Conservation (phyloP, 2,797 vertebrate genomes). For the Enteromius paludinosus region DNA sequence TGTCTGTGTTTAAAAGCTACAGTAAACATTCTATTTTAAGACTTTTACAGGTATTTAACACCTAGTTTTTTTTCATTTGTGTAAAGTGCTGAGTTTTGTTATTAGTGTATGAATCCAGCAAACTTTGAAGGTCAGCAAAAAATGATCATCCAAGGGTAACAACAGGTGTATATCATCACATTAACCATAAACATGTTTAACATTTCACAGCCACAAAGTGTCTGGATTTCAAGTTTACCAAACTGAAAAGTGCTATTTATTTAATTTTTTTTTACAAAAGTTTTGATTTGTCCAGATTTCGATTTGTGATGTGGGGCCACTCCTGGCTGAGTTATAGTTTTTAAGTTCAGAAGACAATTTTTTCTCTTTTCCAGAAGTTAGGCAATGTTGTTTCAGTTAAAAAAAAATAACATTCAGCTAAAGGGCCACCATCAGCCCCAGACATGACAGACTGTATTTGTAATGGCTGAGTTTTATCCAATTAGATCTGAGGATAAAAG, state of each 20-base stretch:
- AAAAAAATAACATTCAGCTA: neutral
- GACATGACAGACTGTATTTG: neutral
- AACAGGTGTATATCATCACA: neutral
- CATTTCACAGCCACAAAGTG: neutral
- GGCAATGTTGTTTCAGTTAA: neutral
- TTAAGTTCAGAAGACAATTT: neutral
- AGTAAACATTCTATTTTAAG: slow-evolving; percentile 4
- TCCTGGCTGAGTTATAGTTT: neutral
- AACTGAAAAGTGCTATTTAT: neutral
- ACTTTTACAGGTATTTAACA: slow-evolving; percentile 6
- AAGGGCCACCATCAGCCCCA: neutral
- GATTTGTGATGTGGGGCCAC: neutral
- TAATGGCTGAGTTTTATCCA: neutral
- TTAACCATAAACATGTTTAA: neutral
- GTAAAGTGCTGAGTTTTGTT: neutral
- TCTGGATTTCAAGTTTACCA: neutral
- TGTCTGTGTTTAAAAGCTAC: neutral
- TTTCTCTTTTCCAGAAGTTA: neutral
- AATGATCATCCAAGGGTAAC: neutral
- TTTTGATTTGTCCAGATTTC: neutral
- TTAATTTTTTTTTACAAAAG: neutral
- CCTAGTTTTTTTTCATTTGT: neutral
- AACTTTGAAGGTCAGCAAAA: neutral
- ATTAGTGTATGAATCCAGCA: neutral
- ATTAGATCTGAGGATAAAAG: neutral